Conservation (phyloP, 1,140 invertebrate species). For the Myzus persicae region DNA sequence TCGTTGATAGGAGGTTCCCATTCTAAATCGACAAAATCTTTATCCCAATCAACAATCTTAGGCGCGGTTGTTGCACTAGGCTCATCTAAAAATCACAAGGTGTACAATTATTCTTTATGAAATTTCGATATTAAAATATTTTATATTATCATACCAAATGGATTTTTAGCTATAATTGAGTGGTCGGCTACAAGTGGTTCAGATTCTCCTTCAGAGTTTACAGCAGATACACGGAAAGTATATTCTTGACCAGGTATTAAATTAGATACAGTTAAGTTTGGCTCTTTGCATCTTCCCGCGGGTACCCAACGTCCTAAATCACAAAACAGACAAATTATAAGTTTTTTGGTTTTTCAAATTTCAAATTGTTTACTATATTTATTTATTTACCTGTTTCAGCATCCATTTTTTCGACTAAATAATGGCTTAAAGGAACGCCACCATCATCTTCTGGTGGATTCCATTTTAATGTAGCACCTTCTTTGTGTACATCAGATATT, state of each 20-base stretch:
- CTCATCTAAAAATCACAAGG: slow-evolving; percentile 72
- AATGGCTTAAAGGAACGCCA: slow-evolving; percentile 89
- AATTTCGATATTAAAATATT: not conserved
- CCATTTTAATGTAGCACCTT: slow-evolving; percentile 94
- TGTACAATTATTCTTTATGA: not conserved
- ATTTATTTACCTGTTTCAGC: slow-evolving; percentile 72
- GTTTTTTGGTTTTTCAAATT: not conserved
- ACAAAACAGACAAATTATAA: not conserved
- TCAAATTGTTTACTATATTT: not conserved
- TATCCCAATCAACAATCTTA: slow-evolving; percentile 92
- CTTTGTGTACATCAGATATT: slow-evolving; percentile 89
- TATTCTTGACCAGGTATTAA: slow-evolving; percentile 92
- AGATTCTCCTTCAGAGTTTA: slow-evolving; percentile 94
- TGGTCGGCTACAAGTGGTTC: slow-evolving; percentile 89
- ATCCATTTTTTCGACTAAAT: slow-evolving; percentile 91
- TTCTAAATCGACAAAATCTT: slow-evolving; percentile 90
- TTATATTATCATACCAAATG: slow-evolving; percentile 76
- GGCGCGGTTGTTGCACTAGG: slow-evolving; percentile 89
- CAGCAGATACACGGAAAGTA: slow-evolving; percentile 94
- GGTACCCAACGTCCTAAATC: slow-evolving; percentile 78
- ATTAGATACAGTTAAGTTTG: slow-evolving; percentile 84
- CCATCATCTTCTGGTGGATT: slow-evolving; percentile 91
- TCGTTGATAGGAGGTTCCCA: slow-evolving; percentile 89
- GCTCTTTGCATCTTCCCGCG: slow-evolving; percentile 79
- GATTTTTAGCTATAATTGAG: slow-evolving; percentile 95